These are phyloP conservation scores for Macropis europaea DNA, from an alignment of 2,888 invertebrate species.

Conservation along the genomic window DNA sequence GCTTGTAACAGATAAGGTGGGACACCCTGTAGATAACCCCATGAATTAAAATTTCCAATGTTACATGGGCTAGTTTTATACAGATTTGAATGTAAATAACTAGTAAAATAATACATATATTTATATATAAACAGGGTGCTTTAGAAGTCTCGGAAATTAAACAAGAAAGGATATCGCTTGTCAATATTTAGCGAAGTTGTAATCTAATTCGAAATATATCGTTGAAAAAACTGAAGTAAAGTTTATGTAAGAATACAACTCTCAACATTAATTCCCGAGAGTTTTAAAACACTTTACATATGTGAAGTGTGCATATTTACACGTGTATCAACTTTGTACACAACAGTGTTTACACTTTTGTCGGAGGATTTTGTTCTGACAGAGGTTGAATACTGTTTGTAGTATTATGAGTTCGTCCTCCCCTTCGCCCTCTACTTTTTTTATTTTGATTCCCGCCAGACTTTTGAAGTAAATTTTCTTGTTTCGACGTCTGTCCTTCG, in stretches of 20 bases:
- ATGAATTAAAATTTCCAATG: constrained; percentile 1
- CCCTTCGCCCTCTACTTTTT: constrained; percentile 81
- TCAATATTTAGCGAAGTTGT: neutral
- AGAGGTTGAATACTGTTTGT: constrained; percentile 76
- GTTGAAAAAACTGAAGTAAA: neutral
- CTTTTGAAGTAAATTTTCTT: constrained; percentile 80
- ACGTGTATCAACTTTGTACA: constrained; percentile 42
- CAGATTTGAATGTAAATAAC: constrained; percentile 31
- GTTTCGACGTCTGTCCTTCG: constrained; percentile 83
- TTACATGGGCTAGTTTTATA: constrained; percentile 17
- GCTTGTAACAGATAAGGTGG: too few species aligned
- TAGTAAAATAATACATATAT: constrained; percentile 35
- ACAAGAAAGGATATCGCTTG: neutral
- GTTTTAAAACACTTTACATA: constrained; percentile 8
- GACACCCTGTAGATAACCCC: constrained; percentile 17
- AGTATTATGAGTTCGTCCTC: constrained; percentile 78
- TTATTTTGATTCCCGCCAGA: constrained; percentile 73
- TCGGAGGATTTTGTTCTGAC: constrained; percentile 78
- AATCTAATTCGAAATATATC: neutral
- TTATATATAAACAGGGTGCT: constrained; percentile 4
- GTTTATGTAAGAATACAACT: neutral
- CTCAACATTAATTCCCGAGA: neutral
- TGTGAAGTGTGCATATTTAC: constrained; percentile 4
- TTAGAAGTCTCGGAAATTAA: constrained; percentile 13
- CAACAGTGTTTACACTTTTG: constrained; percentile 57